These are phyloP conservation scores for Andrena bucephala DNA, from an alignment of 2,888 invertebrate species.

Conservation along the genomic window DNA sequence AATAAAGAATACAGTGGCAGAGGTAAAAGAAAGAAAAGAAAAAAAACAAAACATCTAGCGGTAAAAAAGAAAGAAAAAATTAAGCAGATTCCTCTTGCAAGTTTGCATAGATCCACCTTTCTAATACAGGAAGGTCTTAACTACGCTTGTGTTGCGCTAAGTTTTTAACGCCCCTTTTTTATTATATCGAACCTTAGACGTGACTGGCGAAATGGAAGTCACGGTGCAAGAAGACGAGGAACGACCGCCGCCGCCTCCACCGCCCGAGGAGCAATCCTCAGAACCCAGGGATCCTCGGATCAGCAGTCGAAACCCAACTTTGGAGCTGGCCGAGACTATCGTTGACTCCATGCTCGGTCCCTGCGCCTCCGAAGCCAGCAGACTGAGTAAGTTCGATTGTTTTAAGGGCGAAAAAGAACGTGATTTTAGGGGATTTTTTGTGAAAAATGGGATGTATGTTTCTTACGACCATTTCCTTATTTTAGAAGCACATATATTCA, in stretches of 20 bases:
- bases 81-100: too few relatives aligned
- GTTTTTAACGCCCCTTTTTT: too few relatives aligned
- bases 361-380: constrained; percentile 76
- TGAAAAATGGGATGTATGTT: too few relatives aligned
- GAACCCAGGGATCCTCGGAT: constrained; percentile 77
- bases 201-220: constrained; percentile 83
- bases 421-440: too few relatives aligned
- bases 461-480: too few relatives aligned
- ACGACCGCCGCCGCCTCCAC: constrained; percentile 76
- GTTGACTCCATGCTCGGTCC: constrained; percentile 84
- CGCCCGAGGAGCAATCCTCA: constrained; percentile 70
- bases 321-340: constrained; percentile 84
- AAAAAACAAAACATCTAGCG: too few relatives aligned
- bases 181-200: constrained; percentile 64
- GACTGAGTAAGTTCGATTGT: constrained; percentile 68
- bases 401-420: too few relatives aligned
- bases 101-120: not conserved
- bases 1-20: too few relatives aligned
- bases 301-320: constrained; percentile 76
- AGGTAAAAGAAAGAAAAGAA: too few relatives aligned
- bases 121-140: not conserved
- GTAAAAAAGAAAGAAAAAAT: too few relatives aligned
- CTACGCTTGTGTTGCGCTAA: not conserved
- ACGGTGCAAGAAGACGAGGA: constrained; percentile 82
- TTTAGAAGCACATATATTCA: too few relatives aligned